phyloP scores from a whole-genome alignment of 2,113 vertebrate species.

The Ifrita kowaldi region DNA sequence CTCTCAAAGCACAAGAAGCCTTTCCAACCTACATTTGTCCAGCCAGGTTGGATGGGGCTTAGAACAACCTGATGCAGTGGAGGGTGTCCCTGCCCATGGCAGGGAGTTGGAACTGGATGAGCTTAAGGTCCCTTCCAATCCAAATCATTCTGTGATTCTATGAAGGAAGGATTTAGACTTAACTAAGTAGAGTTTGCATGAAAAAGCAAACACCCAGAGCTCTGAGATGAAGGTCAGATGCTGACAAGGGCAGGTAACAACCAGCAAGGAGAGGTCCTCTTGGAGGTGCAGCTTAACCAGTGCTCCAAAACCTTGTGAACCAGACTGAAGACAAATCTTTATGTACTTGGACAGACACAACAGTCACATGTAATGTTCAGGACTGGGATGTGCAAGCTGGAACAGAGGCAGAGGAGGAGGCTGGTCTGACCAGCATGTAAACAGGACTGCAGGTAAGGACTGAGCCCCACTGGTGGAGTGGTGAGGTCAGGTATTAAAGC shows the following conservation, averaged over 20 bases:
- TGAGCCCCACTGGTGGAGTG: neutral
- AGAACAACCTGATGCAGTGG: neutral
- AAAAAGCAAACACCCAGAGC: neutral
- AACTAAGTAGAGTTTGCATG: neutral
- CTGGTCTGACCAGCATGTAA: fast-evolving
- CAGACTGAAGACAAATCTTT: neutral
- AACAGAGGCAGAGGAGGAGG: neutral
- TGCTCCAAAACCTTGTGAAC: neutral
- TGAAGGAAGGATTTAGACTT: neutral
- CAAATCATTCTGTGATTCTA: neutral
- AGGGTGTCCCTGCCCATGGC: neutral
- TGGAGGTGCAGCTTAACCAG: neutral
- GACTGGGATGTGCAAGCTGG: neutral
- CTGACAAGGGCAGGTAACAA: neutral
- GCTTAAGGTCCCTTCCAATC: neutral
- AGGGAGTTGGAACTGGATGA: neutral
- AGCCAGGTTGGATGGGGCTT: neutral
- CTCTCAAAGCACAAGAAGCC: neutral
- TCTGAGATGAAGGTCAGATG: neutral
- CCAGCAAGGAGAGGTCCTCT: neutral
- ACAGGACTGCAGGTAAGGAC: neutral
- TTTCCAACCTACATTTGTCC: neutral
- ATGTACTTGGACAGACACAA: neutral
- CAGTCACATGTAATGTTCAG: neutral
- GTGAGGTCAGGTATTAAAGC: neutral